These are phyloP conservation scores for Panagrolaimus sp. DNA, from an alignment of 1,140 invertebrate genomes.

Conservation along the genomic window DNA sequence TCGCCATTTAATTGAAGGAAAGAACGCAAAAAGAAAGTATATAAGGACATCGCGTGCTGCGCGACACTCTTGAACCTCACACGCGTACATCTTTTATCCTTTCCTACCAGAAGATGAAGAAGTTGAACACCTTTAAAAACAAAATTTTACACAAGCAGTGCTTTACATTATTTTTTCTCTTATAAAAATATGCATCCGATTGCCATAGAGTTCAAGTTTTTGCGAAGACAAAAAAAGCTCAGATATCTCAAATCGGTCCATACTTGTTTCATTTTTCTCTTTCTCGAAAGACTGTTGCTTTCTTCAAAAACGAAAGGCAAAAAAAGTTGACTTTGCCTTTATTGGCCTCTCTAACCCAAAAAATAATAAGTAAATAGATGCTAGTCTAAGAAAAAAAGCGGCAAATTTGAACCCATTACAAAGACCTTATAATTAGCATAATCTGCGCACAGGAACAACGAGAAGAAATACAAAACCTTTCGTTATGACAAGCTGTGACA, in stretches of 20 bases:
- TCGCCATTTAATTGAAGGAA: constrained; percentile 7
- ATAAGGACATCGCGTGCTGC: constrained; percentile 8
- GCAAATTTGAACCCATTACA: constrained; percentile 3
- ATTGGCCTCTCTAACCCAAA: neutral
- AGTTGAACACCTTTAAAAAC: neutral
- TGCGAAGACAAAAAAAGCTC: no score
- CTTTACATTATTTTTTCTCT: no score
- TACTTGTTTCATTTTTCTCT: neutral
- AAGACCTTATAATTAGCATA: constrained; percentile 16
- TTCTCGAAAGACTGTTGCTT: neutral
- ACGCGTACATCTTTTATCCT: neutral
- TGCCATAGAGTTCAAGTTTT: no score
- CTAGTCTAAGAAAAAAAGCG: neutral
- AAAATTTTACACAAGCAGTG: no score
- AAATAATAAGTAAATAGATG: constrained; percentile 11
- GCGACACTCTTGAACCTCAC: constrained; percentile 1
- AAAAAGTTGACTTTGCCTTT: constrained; percentile 7
- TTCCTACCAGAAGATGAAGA: neutral
- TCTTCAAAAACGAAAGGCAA: neutral
- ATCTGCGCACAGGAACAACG: constrained; percentile 10
- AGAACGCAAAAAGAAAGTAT: constrained; percentile 11
- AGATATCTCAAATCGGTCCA: no score
- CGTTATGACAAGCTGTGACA: no score
- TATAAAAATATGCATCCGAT: no score
- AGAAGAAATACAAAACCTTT: neutral